Conservation (phyloP, 1,140 invertebrate species). For the Helicoverpa zea region DNA sequence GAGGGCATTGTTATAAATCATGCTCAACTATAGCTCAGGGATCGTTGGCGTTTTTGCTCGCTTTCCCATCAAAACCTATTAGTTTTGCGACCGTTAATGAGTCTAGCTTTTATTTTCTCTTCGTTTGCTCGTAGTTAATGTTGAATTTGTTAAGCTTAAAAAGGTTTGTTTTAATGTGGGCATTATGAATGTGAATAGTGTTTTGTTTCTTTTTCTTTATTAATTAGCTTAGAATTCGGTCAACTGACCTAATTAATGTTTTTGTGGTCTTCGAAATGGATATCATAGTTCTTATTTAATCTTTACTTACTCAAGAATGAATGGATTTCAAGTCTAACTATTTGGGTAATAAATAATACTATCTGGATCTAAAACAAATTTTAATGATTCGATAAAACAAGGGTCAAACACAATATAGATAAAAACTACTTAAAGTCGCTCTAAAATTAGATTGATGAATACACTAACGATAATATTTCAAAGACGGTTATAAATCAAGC, state of each 20-base stretch:
- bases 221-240: background rate
- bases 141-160: conserved; percentile 52
- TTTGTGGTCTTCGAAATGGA: no score
- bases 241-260: no score
- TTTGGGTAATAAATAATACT: no score
- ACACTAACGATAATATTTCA: conserved; percentile 40
- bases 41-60: conserved; percentile 65
- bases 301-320: no score
- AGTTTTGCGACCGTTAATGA: conserved; percentile 66
- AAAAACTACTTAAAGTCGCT: conserved; percentile 28
- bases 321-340: no score
- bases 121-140: conserved; percentile 58
- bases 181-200: background rate
- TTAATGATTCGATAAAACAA: conserved; percentile 28
- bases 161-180: background rate
- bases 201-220: background rate
- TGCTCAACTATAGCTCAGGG: conserved; percentile 62
- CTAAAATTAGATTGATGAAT: conserved; percentile 38
- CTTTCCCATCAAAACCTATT: conserved; percentile 71
- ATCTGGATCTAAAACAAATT: background rate
- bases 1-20: conserved; percentile 66
- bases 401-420: conserved; percentile 30
- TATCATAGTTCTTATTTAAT: no score
- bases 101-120: conserved; percentile 63
- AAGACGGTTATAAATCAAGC: conserved; percentile 29